phyloP scores from a whole-genome alignment of 2,113 vertebrate genomes.

The Percina caprodes region DNA sequence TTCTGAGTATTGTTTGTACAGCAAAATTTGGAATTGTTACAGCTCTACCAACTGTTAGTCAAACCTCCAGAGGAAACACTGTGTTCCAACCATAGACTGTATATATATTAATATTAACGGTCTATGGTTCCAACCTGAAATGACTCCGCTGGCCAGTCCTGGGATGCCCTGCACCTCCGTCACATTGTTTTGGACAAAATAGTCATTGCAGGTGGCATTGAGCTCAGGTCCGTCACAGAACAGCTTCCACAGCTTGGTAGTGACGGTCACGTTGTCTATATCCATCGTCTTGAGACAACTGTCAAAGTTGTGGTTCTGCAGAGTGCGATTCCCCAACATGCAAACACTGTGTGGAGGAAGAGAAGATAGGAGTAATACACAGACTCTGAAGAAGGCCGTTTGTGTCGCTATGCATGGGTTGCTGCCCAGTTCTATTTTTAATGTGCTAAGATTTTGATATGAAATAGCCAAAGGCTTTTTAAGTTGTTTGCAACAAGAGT shows the following conservation, averaged over 20 bases:
- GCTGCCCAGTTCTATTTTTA: no score
- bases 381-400: no score
- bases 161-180: slow-evolving; percentile 93
- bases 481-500: no score
- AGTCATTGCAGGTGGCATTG: slow-evolving; percentile 88
- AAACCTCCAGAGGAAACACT: neutral
- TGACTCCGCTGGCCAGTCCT: slow-evolving; percentile 89
- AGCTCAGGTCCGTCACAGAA: slow-evolving; percentile 86
- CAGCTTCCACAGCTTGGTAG: slow-evolving; percentile 87
- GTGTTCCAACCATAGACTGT: slow-evolving; percentile 45
- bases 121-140: slow-evolving; percentile 72
- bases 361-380: neutral
- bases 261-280: slow-evolving; percentile 80
- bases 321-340: slow-evolving; percentile 93
- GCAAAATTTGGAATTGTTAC: no score
- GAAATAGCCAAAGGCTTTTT: no score
- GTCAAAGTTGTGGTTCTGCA: slow-evolving; percentile 86
- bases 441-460: no score
- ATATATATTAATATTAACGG: no score
- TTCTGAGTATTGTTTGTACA: no score
- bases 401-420: no score
- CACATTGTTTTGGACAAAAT: slow-evolving; percentile 90
- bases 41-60: neutral
- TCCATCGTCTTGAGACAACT: slow-evolving; percentile 86
- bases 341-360: slow-evolving; percentile 85